These are phyloP conservation scores for Oreochromis aureus DNA, from an alignment of 2,113 vertebrate genomes.

Conservation along the genomic window DNA sequence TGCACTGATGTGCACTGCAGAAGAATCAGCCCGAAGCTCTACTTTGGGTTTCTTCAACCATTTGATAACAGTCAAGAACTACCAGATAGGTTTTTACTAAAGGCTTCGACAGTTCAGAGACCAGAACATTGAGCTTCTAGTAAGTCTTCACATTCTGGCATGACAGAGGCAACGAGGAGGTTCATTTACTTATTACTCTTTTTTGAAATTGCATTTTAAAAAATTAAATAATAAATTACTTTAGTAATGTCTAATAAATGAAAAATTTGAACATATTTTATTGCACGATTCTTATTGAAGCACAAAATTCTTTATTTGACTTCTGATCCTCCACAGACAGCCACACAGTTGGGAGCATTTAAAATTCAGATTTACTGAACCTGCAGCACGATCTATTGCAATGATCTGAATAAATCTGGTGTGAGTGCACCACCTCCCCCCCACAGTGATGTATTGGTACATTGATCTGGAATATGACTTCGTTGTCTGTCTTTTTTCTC, in stretches of 20 bases:
- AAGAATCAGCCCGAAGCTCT: not conserved
- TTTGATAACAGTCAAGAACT: not conserved
- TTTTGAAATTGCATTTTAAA: not conserved
- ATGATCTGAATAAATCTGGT: slow-evolving; percentile 30
- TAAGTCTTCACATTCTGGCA: not conserved
- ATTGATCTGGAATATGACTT: slow-evolving; percentile 15
- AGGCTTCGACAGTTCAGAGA: not conserved
- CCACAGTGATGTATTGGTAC: not conserved
- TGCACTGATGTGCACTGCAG: not conserved
- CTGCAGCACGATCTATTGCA: slow-evolving; percentile 31
- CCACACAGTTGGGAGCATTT: not conserved
- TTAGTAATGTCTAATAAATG: not conserved
- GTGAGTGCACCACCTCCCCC: not conserved
- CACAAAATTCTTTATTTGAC: not conserved
- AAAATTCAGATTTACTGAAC: slow-evolving; percentile 37
- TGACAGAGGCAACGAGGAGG: not conserved
- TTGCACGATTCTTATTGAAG: fast-evolving
- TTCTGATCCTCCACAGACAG: not conserved
- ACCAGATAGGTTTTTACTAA: not conserved
- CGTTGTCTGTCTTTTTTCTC: not conserved
- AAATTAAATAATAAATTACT: fast-evolving
- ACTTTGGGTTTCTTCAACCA: not conserved
- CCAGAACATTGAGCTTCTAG: not conserved
- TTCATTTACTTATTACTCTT: not conserved
- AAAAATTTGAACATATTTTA: not conserved